Evolutionary conservation across 2,113 vertebrate genomes (phyloP).

Genomic region (Lophochroa leadbeateri): DNA sequence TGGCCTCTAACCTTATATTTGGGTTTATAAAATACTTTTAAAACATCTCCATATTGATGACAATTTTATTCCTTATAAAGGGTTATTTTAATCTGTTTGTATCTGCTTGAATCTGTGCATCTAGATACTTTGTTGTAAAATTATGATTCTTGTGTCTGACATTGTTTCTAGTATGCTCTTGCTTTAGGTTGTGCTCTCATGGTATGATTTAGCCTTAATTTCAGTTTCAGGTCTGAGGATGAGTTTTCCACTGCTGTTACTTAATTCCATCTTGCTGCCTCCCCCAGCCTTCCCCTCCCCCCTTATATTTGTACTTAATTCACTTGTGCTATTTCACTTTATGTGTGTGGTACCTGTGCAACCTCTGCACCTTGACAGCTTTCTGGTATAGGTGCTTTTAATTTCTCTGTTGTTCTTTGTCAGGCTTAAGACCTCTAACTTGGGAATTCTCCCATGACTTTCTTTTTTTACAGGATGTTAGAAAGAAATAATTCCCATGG

Average conservation of each 20-base stretch:
- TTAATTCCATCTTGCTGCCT: background rate
- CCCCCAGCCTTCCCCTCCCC: rapidly evolving
- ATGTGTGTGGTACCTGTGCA: background rate
- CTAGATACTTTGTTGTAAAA: background rate
- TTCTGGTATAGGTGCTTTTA: background rate
- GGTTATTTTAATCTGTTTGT: background rate
- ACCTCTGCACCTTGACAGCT: background rate
- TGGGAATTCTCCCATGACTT: background rate
- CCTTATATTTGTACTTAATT: background rate
- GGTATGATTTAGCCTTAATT: background rate
- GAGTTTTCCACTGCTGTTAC: background rate
- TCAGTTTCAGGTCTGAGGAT: background rate
- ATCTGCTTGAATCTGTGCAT: background rate
- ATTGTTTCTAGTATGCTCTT: background rate
- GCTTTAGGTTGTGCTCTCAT: background rate
- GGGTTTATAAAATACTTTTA: background rate
- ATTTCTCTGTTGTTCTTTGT: background rate
- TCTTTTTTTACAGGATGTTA: background rate
- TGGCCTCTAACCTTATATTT: background rate
- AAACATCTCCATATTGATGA: background rate
- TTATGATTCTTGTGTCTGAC: background rate
- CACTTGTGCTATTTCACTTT: background rate
- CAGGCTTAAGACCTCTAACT: background rate
- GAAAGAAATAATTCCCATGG: background rate
- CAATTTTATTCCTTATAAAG: background rate